Conservation (phyloP, 2,888 invertebrate species). For the Philhelius pedissequus region DNA sequence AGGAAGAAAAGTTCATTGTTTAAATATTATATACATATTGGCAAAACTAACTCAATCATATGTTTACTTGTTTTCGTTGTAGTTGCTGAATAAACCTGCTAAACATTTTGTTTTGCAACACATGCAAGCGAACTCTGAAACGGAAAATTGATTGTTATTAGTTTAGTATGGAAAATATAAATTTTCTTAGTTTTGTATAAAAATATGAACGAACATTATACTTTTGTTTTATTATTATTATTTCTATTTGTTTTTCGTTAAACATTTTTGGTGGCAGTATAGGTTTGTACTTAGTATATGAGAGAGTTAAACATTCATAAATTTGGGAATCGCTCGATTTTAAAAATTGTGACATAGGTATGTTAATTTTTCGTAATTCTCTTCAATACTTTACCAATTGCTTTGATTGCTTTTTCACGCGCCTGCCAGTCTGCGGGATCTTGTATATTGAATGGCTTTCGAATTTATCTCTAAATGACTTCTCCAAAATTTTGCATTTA, state of each 20-base stretch:
- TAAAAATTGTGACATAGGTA: too few relatives aligned
- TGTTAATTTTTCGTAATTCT: too few relatives aligned
- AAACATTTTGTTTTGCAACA: slow-evolving; percentile 70
- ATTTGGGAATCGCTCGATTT: too few relatives aligned
- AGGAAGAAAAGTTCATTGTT: background rate
- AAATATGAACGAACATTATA: background rate
- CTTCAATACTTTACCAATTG: too few relatives aligned
- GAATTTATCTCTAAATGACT: too few relatives aligned
- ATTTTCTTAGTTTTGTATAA: background rate
- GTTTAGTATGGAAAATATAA: background rate
- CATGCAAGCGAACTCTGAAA: slow-evolving; percentile 53
- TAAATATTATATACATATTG: background rate
- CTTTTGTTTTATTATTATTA: background rate
- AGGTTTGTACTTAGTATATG: too few relatives aligned
- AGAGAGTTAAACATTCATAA: too few relatives aligned
- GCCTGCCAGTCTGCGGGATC: too few relatives aligned
- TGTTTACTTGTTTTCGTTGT: slow-evolving; percentile 19
- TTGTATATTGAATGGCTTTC: too few relatives aligned
- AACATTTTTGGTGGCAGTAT: too few relatives aligned
- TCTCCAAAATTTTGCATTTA: too few relatives aligned
- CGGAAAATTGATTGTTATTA: background rate
- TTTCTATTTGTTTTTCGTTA: background rate
- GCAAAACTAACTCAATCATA: background rate
- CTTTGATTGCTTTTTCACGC: too few relatives aligned
- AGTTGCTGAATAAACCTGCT: slow-evolving; percentile 71